A percentile compares a stretch with the other conserved stretches of the same genome.
These are phyloP conservation scores for Drosophila santomea DNA, from an alignment of 1,140 invertebrate species.

Conservation along the genomic window DNA sequence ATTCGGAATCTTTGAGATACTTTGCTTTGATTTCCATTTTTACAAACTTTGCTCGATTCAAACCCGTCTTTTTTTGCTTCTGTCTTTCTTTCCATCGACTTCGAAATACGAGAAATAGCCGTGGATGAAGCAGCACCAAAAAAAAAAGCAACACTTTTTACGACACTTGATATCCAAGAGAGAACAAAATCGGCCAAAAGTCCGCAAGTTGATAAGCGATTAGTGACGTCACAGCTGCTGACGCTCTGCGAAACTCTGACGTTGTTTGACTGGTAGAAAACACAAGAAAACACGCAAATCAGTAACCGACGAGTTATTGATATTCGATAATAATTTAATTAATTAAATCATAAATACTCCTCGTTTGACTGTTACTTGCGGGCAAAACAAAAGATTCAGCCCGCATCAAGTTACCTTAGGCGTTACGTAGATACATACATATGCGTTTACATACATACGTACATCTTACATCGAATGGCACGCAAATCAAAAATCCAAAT, in stretches of 20 bases:
- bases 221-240: conserved; percentile 4
- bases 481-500: conserved; percentile 42
- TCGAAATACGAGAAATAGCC: conserved; percentile 13
- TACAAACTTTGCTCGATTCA: conserved; percentile 38
- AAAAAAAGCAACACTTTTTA: neutral
- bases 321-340: neutral
- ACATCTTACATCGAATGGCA: neutral
- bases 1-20: conserved; percentile 24
- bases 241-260: neutral
- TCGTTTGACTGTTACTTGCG: neutral
- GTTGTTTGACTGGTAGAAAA: neutral
- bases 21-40: conserved; percentile 52
- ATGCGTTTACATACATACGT: neutral
- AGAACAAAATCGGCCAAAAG: neutral
- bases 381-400: neutral
- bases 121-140: neutral
- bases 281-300: neutral
- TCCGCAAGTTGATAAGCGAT: conserved; percentile 1
- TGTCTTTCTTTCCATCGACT: conserved; percentile 1
- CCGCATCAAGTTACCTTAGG: conserved; percentile 23
- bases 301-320: neutral
- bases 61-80: conserved; percentile 54
- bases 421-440: conserved; percentile 18
- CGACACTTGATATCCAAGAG: neutral
- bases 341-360: neutral